A percentile compares a stretch with the other conserved stretches of the same genome.
These are phyloP conservation scores for Theocolax elegans DNA, from an alignment of 1,140 invertebrate genomes.

Conservation along the genomic window DNA sequence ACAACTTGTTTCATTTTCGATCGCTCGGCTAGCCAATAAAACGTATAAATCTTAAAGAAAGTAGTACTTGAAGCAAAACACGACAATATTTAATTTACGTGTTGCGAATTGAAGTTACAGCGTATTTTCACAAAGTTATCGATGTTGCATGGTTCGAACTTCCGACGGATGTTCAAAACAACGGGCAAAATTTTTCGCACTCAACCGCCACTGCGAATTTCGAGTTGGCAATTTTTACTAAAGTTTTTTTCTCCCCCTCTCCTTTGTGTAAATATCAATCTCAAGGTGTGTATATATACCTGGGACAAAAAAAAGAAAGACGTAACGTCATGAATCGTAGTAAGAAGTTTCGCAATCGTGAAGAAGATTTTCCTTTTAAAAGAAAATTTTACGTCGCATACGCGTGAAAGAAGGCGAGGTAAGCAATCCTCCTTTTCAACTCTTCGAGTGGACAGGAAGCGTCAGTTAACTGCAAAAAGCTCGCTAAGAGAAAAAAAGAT, in stretches of 20 bases:
- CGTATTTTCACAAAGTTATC: slow-evolving; percentile 11
- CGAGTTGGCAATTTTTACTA: background rate
- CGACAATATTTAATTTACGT: slow-evolving; percentile 33
- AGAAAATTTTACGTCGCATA: background rate
- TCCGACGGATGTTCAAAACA: background rate
- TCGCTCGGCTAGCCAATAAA: background rate
- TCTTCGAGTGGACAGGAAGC: too few relatives aligned
- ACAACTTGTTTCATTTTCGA: slow-evolving; percentile 15
- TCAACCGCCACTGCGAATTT: background rate
- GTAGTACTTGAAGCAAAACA: slow-evolving; percentile 16
- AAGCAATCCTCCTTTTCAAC: background rate
- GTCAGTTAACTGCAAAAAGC: too few relatives aligned
- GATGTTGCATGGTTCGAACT: slow-evolving; percentile 14
- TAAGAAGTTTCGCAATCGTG: background rate
- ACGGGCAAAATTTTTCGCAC: slow-evolving; percentile 9
- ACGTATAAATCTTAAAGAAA: slow-evolving; percentile 18
- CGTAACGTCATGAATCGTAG: slow-evolving; percentile 7
- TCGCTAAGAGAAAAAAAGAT: too few relatives aligned
- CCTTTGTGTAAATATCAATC: slow-evolving; percentile 2
- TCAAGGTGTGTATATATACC: too few relatives aligned
- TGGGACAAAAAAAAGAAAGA: too few relatives aligned
- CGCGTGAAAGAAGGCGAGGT: background rate
- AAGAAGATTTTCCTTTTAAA: background rate
- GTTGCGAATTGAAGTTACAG: slow-evolving; percentile 11
- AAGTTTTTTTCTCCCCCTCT: slow-evolving; percentile 17